Conservation (phyloP, 2,888 invertebrate genomes). For the Hemithea aestivaria region DNA sequence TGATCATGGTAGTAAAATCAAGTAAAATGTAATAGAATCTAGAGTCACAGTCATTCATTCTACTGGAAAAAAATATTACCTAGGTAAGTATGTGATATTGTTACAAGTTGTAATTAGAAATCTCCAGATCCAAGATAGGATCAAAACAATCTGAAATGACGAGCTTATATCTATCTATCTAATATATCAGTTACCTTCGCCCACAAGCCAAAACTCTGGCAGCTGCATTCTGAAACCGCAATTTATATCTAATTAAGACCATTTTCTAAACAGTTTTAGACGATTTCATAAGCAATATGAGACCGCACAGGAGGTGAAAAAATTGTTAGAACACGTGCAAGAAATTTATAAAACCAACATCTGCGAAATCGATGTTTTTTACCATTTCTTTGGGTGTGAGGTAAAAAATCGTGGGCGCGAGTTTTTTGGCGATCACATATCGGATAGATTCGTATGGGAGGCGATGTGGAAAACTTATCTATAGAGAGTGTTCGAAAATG, state of each 20-base stretch:
- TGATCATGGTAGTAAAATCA: too few species aligned
- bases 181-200: slow-evolving; percentile 14
- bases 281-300: slow-evolving; percentile 45
- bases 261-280: slow-evolving; percentile 42
- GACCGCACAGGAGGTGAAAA: slow-evolving; percentile 52
- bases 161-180: neutral
- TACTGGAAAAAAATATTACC: too few species aligned
- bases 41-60: too few species aligned
- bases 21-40: too few species aligned
- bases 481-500: slow-evolving; percentile 15
- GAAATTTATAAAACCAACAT: slow-evolving; percentile 76
- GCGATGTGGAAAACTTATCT: slow-evolving; percentile 24
- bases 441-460: slow-evolving; percentile 57
- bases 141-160: too few species aligned
- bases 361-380: slow-evolving; percentile 73
- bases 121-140: too few species aligned
- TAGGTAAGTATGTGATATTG: too few species aligned
- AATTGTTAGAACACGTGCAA: slow-evolving; percentile 63
- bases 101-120: too few species aligned
- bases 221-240: slow-evolving; percentile 43
- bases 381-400: slow-evolving; percentile 55
- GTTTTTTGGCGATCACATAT: slow-evolving; percentile 67
- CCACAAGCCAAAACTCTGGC: slow-evolving; percentile 32
- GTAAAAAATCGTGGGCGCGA: slow-evolving; percentile 53
- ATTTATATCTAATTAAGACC: slow-evolving; percentile 54